Evolutionary conservation across 2,888 invertebrate genomes (phyloP).

Genomic region (Cepaea hortensis): DNA sequence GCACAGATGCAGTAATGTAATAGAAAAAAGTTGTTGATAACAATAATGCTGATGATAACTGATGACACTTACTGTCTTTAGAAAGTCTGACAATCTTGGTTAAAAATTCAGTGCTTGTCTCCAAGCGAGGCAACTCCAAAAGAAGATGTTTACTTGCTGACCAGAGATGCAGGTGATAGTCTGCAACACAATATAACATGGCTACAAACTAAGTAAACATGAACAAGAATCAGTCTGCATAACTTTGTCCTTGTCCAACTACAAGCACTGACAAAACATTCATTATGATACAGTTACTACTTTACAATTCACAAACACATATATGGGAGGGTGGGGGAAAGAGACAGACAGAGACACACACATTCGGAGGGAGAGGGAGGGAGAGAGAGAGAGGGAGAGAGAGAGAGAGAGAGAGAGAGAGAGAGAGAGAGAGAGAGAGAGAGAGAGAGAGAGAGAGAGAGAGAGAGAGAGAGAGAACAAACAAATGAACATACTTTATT

Average conservation of each 20-base stretch:
- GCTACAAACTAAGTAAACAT: too few species aligned
- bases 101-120: conserved; percentile 56
- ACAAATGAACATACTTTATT: too few species aligned
- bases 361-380: neutral
- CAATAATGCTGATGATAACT: neutral
- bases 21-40: too few species aligned
- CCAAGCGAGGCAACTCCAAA: conserved; percentile 57
- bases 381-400: neutral
- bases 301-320: too few species aligned
- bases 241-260: too few species aligned
- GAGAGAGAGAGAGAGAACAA: too few species aligned
- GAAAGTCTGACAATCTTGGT: conserved; percentile 53
- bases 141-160: conserved; percentile 44
- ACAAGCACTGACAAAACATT: too few species aligned
- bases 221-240: too few species aligned
- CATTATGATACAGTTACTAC: too few species aligned
- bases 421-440: neutral
- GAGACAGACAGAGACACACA: neutral
- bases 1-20: too few species aligned
- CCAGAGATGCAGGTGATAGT: conserved; percentile 51
- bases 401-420: neutral
- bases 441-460: neutral
- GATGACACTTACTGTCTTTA: neutral
- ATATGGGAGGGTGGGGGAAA: neutral
- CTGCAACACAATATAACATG: conserved; percentile 35